Conservation (phyloP, 2,888 invertebrate genomes). For the Limnephilus marmoratus region DNA sequence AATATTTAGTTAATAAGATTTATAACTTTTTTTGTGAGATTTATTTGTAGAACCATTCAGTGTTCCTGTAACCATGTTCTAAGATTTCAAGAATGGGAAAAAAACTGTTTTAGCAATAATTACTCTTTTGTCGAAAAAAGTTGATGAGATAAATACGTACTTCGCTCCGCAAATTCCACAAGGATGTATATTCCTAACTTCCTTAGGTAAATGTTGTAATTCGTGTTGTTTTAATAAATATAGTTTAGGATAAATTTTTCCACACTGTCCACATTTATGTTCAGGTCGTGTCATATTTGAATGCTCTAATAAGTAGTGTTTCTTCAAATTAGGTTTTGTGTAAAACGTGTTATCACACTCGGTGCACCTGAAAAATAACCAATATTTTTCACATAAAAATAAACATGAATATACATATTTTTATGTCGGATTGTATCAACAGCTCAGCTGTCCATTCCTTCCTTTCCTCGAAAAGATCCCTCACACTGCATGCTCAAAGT, state of each 20-base stretch:
- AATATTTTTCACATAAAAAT: not conserved
- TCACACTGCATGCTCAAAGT: no score
- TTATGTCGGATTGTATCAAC: not conserved
- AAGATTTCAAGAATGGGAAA: not conserved
- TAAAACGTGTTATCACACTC: slow-evolving; percentile 50
- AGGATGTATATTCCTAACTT: slow-evolving; percentile 67
- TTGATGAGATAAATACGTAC: slow-evolving; percentile 61
- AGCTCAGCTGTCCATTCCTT: no score
- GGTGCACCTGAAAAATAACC: slow-evolving; percentile 47
- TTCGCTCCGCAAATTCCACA: slow-evolving; percentile 68
- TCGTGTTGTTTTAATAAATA: slow-evolving; percentile 67
- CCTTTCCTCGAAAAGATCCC: no score
- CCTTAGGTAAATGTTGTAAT: slow-evolving; percentile 68
- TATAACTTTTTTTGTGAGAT: not conserved
- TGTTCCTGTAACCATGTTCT: not conserved
- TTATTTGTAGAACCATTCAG: not conserved
- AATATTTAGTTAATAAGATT: not conserved
- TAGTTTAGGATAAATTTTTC: slow-evolving; percentile 50
- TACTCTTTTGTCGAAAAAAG: not conserved
- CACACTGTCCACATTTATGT: slow-evolving; percentile 57
- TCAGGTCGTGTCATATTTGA: slow-evolving; percentile 50
- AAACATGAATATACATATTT: not conserved
- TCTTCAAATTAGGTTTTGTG: slow-evolving; percentile 42
- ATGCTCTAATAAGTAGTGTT: slow-evolving; percentile 47
- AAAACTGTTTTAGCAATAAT: not conserved